Evolutionary conservation across 1,140 invertebrate species (phyloP).

Genomic region (Archivesica marissinica): DNA sequence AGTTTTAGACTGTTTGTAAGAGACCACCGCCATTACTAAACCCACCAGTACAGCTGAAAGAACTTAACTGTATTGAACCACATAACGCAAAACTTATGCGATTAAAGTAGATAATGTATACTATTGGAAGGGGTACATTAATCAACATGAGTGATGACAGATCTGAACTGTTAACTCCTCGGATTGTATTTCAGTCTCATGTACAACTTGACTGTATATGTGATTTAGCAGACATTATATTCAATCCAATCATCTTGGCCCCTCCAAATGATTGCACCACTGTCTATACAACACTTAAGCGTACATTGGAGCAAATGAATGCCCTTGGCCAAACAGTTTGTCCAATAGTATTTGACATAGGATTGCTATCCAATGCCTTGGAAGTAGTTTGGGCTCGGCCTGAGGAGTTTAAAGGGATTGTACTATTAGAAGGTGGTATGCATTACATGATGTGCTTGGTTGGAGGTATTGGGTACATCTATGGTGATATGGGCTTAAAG

Average conservation of each 20-base stretch:
- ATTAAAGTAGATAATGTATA: not conserved
- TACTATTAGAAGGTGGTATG: constrained; percentile 4
- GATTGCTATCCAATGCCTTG: constrained; percentile 23
- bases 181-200: constrained; percentile 2
- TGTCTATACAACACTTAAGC: not conserved
- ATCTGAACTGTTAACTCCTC: not conserved
- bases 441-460: constrained; percentile 22
- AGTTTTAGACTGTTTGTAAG: no score
- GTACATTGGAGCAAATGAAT: not conserved
- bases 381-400: constrained; percentile 32
- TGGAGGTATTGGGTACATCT: constrained; percentile 22
- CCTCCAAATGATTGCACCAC: constrained; percentile 1
- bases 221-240: not conserved
- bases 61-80: constrained; percentile 3
- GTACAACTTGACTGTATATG: not conserved
- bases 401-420: constrained; percentile 18
- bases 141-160: not conserved
- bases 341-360: constrained; percentile 33
- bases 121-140: not conserved
- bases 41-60: not conserved
- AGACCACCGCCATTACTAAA: not conserved
- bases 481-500: constrained; percentile 18
- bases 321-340: not conserved
- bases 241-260: constrained; percentile 30
- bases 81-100: not conserved